Conservation (phyloP, 2,888 invertebrate genomes). For the Glaucopsyche alexis region DNA sequence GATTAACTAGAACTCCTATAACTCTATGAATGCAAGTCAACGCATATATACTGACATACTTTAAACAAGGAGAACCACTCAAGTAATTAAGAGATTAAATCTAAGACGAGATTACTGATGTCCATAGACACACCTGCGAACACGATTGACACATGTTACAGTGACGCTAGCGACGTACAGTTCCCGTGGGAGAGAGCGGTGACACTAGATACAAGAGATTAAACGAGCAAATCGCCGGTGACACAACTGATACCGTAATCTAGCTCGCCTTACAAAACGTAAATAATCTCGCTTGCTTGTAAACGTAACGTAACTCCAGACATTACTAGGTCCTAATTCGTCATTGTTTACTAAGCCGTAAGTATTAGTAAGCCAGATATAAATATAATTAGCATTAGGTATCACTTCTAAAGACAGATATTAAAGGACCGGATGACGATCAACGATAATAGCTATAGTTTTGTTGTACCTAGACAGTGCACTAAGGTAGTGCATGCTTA, state of each 20-base stretch:
- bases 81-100: constrained; percentile 9
- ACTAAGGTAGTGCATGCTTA: no score
- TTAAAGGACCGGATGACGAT: no score
- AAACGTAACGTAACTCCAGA: not conserved
- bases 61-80: no score
- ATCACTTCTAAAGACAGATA: no score
- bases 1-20: not conserved
- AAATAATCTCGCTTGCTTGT: not conserved
- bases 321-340: not conserved
- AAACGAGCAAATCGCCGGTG: not conserved
- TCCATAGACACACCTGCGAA: not conserved
- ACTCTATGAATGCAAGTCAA: not conserved
- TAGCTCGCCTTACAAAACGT: constrained; percentile 3
- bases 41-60: not conserved
- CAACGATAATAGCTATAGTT: no score
- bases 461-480: no score
- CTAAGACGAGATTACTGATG: not conserved
- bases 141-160: constrained; percentile 7
- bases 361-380: no score
- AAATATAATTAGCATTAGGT: no score
- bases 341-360: not conserved
- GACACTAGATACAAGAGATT: constrained; percentile 10
- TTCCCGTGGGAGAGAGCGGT: constrained; percentile 11
- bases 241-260: not conserved
- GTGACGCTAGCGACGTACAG: not conserved